Evolutionary conservation across 2,888 invertebrate genomes (phyloP), one percentile per base, ranked within the genome.

Genomic region (Cantharis flavilabris): DNA sequence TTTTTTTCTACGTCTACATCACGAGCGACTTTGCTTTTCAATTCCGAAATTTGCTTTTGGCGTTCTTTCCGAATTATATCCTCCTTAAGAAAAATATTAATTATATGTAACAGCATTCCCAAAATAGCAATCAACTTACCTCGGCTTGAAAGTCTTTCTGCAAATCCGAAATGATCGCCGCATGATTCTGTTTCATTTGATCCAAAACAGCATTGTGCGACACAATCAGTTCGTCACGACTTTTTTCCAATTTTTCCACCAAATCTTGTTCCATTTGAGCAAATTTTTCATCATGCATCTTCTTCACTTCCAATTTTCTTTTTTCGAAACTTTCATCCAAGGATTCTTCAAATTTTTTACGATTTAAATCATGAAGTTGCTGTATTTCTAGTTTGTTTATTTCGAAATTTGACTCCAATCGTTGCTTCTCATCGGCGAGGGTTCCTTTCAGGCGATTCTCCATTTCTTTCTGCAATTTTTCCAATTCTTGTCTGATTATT

Each of bases 1-100:
- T 13, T 80, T 69, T 70, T 80, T 72, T 81, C 81, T 82, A 18
- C 78, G 16, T 81, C 85, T 3, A 92, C 86, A 82, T 93, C 93
- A 30, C 79, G 82, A 9, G 91, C 88, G 2, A 92, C 86, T 65
- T 93, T 92, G 1, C 91, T 90, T 5, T 92, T 90, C 71, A 95
- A 88, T 81, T 94, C 93, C 2, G 90, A 89, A 76, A 95, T 84
- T 83, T 92, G 91, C 33, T 91, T 91, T 26, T 92, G 91, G 86
- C 95, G 94, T 77, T 94, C 93, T 7, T 91, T 91, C 1, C 93
- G 90, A 0, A 95, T 87, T 0, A 93, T 89, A 81, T 93, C 93
- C 85, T 94, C 94, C 92, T 95, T 87, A 74, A 87, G 83, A 73
- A 78, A 72, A 33, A 76, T 69, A 74, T 70, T 9, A 71, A 20